These are phyloP conservation scores for Psittacus erithacus DNA, from an alignment of 2,113 vertebrate genomes.

Conservation along the genomic window DNA sequence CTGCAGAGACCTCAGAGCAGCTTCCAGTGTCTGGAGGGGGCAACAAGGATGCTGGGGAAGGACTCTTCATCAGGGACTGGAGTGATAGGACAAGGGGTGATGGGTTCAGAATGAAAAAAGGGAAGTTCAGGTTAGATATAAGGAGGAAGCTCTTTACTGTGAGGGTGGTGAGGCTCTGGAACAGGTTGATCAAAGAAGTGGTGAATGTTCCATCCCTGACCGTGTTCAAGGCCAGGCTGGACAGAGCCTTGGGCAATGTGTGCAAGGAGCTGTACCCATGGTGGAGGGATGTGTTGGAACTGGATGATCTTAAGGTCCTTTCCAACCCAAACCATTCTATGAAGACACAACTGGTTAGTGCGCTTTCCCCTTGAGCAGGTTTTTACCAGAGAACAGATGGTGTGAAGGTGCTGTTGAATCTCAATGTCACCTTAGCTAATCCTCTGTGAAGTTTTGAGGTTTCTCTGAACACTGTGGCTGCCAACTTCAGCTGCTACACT, in stretches of 20 bases:
- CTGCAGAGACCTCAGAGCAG: not conserved
- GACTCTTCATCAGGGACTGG: not conserved
- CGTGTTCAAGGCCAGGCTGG: not conserved
- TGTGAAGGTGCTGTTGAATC: not conserved
- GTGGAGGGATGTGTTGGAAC: not conserved
- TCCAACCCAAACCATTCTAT: not conserved
- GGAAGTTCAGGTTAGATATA: not conserved
- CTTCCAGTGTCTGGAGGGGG: not conserved
- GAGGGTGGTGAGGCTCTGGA: not conserved
- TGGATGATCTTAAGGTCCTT: not conserved
- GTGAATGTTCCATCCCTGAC: not conserved
- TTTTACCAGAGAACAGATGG: not conserved
- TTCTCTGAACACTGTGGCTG: not conserved
- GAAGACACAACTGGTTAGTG: not conserved
- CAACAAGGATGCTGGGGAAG: not conserved
- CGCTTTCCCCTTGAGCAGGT: not conserved
- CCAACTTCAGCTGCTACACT: not conserved
- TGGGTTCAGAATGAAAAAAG: not conserved
- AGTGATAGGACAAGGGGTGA: not conserved
- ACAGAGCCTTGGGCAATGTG: not conserved
- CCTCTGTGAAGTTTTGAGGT: not conserved
- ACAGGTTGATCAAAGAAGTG: not conserved
- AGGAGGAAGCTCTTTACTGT: not conserved
- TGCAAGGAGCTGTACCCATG: not conserved
- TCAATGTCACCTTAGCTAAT: slow-evolving; percentile 40